Base-by-base conservation (phyloP, 1,140 invertebrate species). In the Cydia fagiglandana region DNA sequence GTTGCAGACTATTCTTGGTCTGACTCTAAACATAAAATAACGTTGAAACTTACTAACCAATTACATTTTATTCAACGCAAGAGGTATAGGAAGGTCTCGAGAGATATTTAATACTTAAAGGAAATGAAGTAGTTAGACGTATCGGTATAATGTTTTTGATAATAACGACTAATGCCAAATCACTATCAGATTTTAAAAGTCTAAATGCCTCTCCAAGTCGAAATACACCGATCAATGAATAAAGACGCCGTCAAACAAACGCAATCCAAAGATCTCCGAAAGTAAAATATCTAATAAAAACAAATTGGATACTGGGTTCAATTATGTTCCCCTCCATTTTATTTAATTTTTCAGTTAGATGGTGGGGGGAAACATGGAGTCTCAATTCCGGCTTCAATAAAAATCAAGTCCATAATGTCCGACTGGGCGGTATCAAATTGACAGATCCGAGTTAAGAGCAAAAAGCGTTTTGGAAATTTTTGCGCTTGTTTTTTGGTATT, bases 321-420 rank as follows among this genome's bases (percentile, higher is more conserved):
- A 70, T 70, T 70, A 70, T 70, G 66, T 41, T 70, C 34, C 34
- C 66, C 34, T 70, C 66, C 66, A 45, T 70, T 70, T 70, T 70
- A 70, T 70, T 70, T 70, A 70, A 70, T 70, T 70, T 70, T 70
- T 70, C 66, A 45, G 66, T 70, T 20, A 45, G 15, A 41, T 20
- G 13, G n/a, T 12, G 38, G 66, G 66, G 64, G 34, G 56, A 75
- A 64, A 75, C 74, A 64, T 80, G 80, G 80, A 80, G 74, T 83
- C 80, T 83, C 80, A 80, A 84, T 85, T 81, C 81, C 78, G 80
- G 66, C 80, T 82, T 80, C 83, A 84, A 86, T 88, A 85, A 85
- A 85, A 88, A 86, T 84, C 85, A 86, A 85, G 76, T 84, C 82
- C 81, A 80, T 80, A 86, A 83, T 81, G 81, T 84, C 78, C 80